Base-by-base conservation (phyloP, 2,113 vertebrate species). In the Carassius gibelio region DNA sequence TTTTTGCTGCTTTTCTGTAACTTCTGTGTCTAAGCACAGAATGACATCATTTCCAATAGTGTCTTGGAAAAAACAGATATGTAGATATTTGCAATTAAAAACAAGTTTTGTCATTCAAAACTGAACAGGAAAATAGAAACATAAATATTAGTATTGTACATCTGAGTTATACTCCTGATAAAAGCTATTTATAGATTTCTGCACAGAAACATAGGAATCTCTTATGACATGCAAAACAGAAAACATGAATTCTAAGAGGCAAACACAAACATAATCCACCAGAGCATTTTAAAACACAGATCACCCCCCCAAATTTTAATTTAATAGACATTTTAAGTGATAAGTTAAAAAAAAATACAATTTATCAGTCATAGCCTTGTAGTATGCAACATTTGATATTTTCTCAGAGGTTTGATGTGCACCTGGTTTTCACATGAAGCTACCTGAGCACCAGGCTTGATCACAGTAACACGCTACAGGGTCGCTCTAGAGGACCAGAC, bases 1-100 rank as follows among this genome's bases (percentile, higher is more conserved):
- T 66, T 66, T 85, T 82, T 79, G 50, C 74, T 62, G 38, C 62
- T 83, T 74, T 81, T 74, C 50, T 57, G 34, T 64, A 52, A 64
- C 64, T 50, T 83, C 83, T 83, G 72, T 83, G 64, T 71, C 21
- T 17, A 34, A 26, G 68, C 80, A 88, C 84, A 88, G 75, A 72
- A 88, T 86, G 87, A 88, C 87, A 86, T 86, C 87, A 69, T 84
- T 69, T 57, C 42, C 69, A 57, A 81, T 81, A 77, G 57, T 72
- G 75, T 34, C 64, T 42, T 69, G 57, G 2, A 85, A 82, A 81
- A 81, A 85, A 55, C 84, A 81, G 57, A 76, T 84, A 82, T 55
- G n/a, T n/a, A 55, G 23, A 62, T 55, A 80, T 42, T 30, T 62
- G 61, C 66, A 48, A 74, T 55, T 62, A 17, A 80, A 21, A 80